A percentile compares a stretch with the other conserved stretches of the same genome.
Conservation (phyloP, 2,113 vertebrate genomes). For the Eurypyga helias region DNA sequence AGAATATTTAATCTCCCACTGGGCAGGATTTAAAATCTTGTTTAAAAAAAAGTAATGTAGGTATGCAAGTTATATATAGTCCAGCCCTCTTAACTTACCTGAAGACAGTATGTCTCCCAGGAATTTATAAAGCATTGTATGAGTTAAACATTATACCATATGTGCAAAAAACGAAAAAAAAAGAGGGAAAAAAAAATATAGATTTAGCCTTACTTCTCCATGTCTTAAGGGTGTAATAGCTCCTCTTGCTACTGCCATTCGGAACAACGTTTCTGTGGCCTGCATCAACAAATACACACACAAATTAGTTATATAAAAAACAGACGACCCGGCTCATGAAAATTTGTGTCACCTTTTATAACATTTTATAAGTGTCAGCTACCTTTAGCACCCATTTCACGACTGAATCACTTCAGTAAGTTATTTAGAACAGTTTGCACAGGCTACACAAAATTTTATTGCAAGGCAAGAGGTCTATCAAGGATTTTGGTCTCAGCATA, state of each 20-base stretch:
- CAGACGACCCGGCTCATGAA: neutral
- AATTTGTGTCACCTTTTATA: neutral
- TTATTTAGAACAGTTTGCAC: neutral
- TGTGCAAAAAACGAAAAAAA: neutral
- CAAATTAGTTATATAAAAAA: neutral
- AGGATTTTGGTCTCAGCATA: neutral
- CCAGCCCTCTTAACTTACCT: neutral
- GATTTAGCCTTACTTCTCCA: conserved; percentile 80
- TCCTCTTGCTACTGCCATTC: conserved; percentile 85
- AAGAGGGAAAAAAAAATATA: neutral
- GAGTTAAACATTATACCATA: neutral
- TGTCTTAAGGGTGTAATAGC: conserved; percentile 81
- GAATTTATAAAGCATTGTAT: neutral
- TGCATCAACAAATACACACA: conserved; percentile 48
- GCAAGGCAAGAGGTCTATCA: accelerated
- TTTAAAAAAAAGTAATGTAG: neutral
- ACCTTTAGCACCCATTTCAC: neutral
- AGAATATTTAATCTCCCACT: neutral
- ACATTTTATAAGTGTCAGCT: neutral
- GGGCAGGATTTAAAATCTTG: neutral
- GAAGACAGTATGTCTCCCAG: neutral
- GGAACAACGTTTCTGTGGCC: conserved; percentile 84
- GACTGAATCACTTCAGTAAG: neutral
- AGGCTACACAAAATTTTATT: neutral
- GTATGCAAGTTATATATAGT: neutral